Evolutionary conservation across 2,797 vertebrate genomes (phyloP).

Genomic region (Babyrousa celebensis): DNA sequence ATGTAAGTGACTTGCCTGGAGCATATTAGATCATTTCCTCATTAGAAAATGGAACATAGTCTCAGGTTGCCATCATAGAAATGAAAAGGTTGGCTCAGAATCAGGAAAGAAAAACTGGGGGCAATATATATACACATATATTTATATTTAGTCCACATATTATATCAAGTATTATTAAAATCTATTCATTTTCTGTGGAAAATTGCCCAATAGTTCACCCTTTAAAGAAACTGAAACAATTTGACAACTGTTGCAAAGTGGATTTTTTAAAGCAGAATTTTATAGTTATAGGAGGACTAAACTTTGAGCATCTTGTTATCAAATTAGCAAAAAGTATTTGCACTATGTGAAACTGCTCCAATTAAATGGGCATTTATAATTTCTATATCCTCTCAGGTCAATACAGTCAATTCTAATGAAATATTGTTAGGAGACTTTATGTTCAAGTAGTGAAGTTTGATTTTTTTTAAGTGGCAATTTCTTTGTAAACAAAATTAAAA

Average conservation of each 20-base stretch:
- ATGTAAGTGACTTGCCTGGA: constrained; percentile 65
- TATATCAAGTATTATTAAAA: constrained; percentile 65
- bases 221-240: constrained; percentile 63
- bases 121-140: constrained; percentile 28
- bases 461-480: constrained; percentile 87
- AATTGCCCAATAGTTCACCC: constrained; percentile 63
- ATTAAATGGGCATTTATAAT: constrained; percentile 81
- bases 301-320: constrained; percentile 61
- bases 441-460: constrained; percentile 79
- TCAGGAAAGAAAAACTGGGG: constrained; percentile 72
- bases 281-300: constrained; percentile 64
- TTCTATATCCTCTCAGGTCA: constrained; percentile 82
- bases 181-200: constrained; percentile 60
- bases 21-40: constrained; percentile 67
- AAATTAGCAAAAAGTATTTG: constrained; percentile 72
- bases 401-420: constrained; percentile 84
- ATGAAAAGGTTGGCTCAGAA: constrained; percentile 75
- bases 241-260: constrained; percentile 65
- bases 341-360: constrained; percentile 65
- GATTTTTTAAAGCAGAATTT: constrained; percentile 65
- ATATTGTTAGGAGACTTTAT: constrained; percentile 85
- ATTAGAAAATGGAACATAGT: constrained; percentile 73
- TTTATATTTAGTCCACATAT: constrained; percentile 60
- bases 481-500: constrained; percentile 90
- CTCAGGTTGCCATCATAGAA: constrained; percentile 78